Percentiles rank a stretch among this genome's conserved stretches.
Evolutionary conservation across 2,113 vertebrate genomes (phyloP).

Genomic region (Merops nubicus): DNA sequence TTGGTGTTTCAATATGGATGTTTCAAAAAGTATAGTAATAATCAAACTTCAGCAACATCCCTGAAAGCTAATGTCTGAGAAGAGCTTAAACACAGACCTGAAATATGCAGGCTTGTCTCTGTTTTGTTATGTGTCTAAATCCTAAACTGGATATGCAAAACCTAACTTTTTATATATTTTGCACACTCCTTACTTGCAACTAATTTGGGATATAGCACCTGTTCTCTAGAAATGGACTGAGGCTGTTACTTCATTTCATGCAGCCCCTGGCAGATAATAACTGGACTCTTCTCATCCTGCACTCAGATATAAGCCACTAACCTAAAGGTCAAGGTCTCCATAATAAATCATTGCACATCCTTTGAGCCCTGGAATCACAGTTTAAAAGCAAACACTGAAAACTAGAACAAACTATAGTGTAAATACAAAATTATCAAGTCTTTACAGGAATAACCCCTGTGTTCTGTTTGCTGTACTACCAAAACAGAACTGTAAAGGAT

Average conservation of each 20-base stretch:
- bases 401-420: not conserved
- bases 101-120: not conserved
- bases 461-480: not conserved
- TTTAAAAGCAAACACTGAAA: not conserved
- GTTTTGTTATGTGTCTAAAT: not conserved
- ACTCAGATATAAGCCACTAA: not conserved
- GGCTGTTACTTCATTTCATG: not conserved
- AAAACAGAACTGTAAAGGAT: not conserved
- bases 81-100: not conserved
- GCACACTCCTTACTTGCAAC: not conserved
- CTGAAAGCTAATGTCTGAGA: not conserved
- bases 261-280: not conserved
- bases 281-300: not conserved
- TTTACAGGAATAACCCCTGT: not conserved
- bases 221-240: not conserved
- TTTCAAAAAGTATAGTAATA: not conserved
- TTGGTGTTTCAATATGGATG: too few species aligned
- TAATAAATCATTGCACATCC: not conserved
- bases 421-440: not conserved
- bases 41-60: not conserved
- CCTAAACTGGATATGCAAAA: not conserved
- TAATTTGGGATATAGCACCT: not conserved
- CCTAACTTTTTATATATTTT: not conserved
- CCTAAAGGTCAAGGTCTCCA: not conserved
- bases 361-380: not conserved